A percentile compares a stretch with the other conserved stretches of the same genome.
phyloP scores from a whole-genome alignment of 2,888 invertebrate species.

The Pterostichus madidus region DNA sequence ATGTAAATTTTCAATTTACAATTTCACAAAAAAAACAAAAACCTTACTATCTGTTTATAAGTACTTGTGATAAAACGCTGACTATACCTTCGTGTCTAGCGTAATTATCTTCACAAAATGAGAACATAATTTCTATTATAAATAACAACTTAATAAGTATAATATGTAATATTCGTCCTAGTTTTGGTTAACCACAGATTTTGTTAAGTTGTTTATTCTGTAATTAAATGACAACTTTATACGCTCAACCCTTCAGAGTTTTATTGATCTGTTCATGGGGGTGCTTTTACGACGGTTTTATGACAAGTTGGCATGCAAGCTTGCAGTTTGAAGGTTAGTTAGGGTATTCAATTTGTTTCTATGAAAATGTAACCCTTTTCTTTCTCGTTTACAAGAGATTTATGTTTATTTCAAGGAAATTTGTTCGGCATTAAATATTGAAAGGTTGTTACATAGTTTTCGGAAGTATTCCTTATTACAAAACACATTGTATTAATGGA shows the following conservation, averaged over 20 bases:
- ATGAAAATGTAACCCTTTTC: background rate
- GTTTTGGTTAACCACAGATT: constrained; percentile 11
- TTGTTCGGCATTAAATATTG: too few relatives aligned
- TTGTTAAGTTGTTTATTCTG: background rate
- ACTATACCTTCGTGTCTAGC: background rate
- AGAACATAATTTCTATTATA: background rate
- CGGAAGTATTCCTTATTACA: too few relatives aligned
- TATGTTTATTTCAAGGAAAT: background rate
- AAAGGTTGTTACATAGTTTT: too few relatives aligned
- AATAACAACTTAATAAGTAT: constrained; percentile 25
- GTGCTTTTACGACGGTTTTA: background rate
- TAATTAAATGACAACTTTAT: constrained; percentile 22
- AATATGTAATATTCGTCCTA: background rate
- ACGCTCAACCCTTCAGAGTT: constrained; percentile 4
- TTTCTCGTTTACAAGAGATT: background rate
- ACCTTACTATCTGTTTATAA: background rate
- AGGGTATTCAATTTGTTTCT: constrained; percentile 2
- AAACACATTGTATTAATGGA: too few relatives aligned
- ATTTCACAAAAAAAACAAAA: too few relatives aligned
- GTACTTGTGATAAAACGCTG: background rate
- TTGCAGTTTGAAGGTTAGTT: constrained; percentile 16
- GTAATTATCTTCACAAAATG: background rate
- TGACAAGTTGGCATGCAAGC: constrained; percentile 1
- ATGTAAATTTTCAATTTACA: too few relatives aligned
- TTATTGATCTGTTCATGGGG: constrained; percentile 4